phyloP scores from a whole-genome alignment of 2,888 invertebrate genomes.

The Cheilosia variabilis region DNA sequence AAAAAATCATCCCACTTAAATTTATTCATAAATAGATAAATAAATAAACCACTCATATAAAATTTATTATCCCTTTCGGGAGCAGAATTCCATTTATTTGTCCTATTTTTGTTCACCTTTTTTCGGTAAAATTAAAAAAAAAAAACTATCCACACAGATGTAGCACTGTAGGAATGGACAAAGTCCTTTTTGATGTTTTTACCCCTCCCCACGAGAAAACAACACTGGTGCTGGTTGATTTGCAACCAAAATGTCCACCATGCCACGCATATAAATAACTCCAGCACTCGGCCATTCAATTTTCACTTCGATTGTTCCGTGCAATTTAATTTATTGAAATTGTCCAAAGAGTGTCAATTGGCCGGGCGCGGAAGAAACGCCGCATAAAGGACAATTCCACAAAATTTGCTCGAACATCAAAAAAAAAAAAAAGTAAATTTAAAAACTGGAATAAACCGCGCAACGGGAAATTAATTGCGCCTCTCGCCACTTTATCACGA shows the following conservation, averaged over 20 bases:
- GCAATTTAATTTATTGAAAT: constrained; percentile 69
- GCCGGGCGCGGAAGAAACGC: constrained; percentile 3
- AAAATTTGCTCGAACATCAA: constrained; percentile 31
- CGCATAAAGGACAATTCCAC: constrained; percentile 39
- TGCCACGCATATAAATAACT: constrained; percentile 50
- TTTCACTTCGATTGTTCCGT: constrained; percentile 70
- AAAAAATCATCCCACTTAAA: no score
- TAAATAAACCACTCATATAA: constrained; percentile 29
- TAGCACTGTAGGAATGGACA: neutral
- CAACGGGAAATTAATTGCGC: constrained; percentile 63
- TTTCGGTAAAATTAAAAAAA: constrained; percentile 11
- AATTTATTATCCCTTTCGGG: constrained; percentile 60
- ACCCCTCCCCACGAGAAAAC: constrained; percentile 31
- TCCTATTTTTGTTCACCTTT: constrained; percentile 11
- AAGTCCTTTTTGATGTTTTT: constrained; percentile 42
- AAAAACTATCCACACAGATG: constrained; percentile 4
- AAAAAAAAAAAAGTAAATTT: constrained; percentile 5
- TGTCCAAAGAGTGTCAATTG: constrained; percentile 61
- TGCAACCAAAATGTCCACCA: constrained; percentile 30
- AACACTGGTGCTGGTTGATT: constrained; percentile 57
- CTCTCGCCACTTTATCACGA: constrained; percentile 54
- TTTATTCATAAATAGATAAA: neutral
- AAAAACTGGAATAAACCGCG: constrained; percentile 46
- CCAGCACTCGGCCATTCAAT: constrained; percentile 61
- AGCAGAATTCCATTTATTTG: constrained; percentile 53